phyloP scores from a whole-genome alignment of 2,797 vertebrate species.

The Linurgus olivaceus region DNA sequence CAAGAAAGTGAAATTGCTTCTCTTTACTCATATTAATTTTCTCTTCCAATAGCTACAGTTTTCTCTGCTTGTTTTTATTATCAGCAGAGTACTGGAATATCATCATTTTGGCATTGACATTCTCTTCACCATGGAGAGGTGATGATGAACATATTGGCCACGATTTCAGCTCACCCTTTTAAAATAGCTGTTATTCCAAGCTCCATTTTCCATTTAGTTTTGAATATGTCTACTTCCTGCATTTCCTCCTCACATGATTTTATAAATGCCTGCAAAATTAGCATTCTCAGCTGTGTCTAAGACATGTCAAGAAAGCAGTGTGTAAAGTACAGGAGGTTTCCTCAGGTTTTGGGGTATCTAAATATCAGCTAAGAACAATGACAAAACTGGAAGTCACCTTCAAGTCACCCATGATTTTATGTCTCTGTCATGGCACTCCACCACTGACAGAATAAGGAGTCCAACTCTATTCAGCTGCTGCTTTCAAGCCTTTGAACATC shows the following conservation, averaged over 20 bases:
- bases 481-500: not conserved
- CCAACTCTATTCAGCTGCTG: not conserved
- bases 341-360: not conserved
- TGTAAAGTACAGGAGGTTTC: not conserved
- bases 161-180: not conserved
- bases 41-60: not conserved
- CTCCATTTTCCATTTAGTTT: not conserved
- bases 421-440: not conserved
- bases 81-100: not conserved
- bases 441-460: not conserved
- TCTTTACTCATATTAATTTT: not conserved
- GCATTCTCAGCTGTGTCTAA: not conserved
- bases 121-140: not conserved
- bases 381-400: not conserved
- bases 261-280: not conserved
- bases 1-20: not conserved
- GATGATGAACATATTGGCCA: not conserved
- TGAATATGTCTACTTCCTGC: not conserved
- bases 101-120: not conserved
- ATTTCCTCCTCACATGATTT: not conserved
- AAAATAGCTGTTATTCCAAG: not conserved
- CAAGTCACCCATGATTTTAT: not conserved
- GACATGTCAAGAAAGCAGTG: not conserved
- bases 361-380: not conserved
- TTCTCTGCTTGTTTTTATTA: not conserved